Conservation (phyloP, 2,113 vertebrate genomes). For the Oplegnathus fasciatus region DNA sequence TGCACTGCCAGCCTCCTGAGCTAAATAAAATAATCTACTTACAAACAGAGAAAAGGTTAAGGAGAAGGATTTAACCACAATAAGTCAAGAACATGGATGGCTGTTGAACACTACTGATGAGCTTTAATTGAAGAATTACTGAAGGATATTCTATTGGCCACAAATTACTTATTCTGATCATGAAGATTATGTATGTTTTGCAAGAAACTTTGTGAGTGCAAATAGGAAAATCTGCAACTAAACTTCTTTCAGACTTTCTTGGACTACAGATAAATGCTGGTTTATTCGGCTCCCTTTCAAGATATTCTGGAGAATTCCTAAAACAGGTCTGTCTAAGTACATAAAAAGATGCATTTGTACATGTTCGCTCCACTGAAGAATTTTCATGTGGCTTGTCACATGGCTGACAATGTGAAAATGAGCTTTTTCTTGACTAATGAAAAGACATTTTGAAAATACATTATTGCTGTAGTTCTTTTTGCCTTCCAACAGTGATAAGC, state of each 20-base stretch:
- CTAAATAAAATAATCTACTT: conserved; percentile 43
- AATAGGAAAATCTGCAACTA: not conserved
- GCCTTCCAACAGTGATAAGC: conserved; percentile 9
- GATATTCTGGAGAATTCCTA: not conserved
- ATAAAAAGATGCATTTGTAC: not conserved
- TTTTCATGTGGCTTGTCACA: not conserved
- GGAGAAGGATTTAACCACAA: not conserved
- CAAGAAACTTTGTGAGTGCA: not conserved
- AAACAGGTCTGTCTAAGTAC: not conserved
- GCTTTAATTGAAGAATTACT: not conserved
- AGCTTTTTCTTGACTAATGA: not conserved
- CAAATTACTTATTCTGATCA: not conserved
- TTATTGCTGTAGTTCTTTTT: conserved; percentile 14
- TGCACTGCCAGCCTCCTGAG: conserved; percentile 3
- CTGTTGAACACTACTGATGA: not conserved
- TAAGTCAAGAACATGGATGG: not conserved
- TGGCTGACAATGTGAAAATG: not conserved
- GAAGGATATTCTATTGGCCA: not conserved
- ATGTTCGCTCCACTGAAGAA: not conserved
- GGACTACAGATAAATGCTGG: too few relatives aligned
- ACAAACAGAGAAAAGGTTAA: conserved; percentile 28
- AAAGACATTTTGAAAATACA: conserved; percentile 43
- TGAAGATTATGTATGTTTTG: not conserved
- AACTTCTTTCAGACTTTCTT: not conserved
- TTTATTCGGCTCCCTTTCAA: not conserved